Conservation (phyloP, 2,888 invertebrate species). For the Melipona bicolor region DNA sequence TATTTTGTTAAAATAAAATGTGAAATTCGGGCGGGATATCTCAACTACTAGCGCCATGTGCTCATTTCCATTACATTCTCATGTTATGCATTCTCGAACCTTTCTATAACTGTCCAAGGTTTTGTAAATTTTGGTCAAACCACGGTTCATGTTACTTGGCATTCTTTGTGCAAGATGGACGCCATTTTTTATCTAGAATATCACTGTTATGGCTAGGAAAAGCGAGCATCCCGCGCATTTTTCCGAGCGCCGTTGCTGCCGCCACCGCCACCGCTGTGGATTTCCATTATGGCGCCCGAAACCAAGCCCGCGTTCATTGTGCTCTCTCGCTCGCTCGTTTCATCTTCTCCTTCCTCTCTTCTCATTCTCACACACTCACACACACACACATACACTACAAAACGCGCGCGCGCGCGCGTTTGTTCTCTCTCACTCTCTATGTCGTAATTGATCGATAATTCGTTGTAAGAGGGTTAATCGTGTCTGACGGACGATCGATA, state of each 20-base stretch:
- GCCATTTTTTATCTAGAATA: slow-evolving; percentile 71
- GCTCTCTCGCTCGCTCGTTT: slow-evolving; percentile 51
- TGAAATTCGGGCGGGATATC: slow-evolving; percentile 57
- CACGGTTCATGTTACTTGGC: not conserved
- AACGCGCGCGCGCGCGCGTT: not conserved
- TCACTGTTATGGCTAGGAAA: slow-evolving; percentile 59
- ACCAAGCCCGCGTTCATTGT: slow-evolving; percentile 74
- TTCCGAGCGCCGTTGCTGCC: slow-evolving; percentile 68
- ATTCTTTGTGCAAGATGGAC: slow-evolving; percentile 40
- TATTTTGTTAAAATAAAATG: not conserved
- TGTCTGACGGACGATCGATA: slow-evolving; percentile 69
- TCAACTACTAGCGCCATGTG: slow-evolving; percentile 71
- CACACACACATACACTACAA: no score
- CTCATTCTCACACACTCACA: slow-evolving; percentile 38
- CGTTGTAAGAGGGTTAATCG: slow-evolving; percentile 69
- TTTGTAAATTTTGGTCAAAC: not conserved
- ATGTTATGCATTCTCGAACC: slow-evolving; percentile 11
- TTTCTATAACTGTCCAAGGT: not conserved
- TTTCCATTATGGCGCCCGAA: slow-evolving; percentile 76
- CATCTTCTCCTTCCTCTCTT: slow-evolving; percentile 40
- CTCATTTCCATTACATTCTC: slow-evolving; percentile 54
- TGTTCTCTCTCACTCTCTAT: slow-evolving; percentile 55
- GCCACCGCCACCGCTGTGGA: slow-evolving; percentile 48
- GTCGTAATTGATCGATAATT: slow-evolving; percentile 77
- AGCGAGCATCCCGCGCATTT: slow-evolving; percentile 81